Evolutionary conservation across 2,888 invertebrate species (phyloP), one percentile per base, ranked within the genome.

Genomic region (Mylabris sibirica): DNA sequence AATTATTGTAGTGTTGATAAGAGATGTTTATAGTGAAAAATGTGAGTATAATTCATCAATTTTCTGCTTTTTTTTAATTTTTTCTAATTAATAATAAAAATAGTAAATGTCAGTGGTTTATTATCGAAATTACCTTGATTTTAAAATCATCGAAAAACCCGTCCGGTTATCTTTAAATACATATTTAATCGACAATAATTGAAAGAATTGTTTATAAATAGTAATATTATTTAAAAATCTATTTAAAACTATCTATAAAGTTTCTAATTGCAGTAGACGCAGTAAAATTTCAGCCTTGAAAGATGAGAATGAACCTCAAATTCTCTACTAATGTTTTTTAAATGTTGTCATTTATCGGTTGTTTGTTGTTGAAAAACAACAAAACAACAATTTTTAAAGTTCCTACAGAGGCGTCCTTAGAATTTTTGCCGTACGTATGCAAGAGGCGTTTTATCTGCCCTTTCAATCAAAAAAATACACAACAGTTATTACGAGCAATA

Each of bases 31-130:
- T 59, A 65, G 70, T 49, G 68, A 67, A 44, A 78, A 78, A 74
- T 76, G 77, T 78, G 68, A 78, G 77, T 76, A 67, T 59, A 59
- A 65, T 5, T 59, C 60, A 17, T 65, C 68, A 60, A 59, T 63
- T 26, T 14, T 22, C 9, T 30, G 6, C 14, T 30, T 6, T 3
- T 12, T 60, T 60, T 11, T 60, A 9, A 8, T 17, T 26, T 22
- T 26, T 60, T 34, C 34, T 24, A 2, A 14, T 24, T 8, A 30
- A 30, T 24, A 9, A 5, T 11, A 30, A 17, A 60, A n/a, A 34
- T 34, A 14, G 3, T 5, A 30, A 38, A 60, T 35, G 6, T 5
- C 17, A 22, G 22, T 3, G 8, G 5, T 11, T 38, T 62, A 62
- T 38, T 8, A 35, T 14, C 35, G 9, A 24, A 63, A 44, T 26